These are phyloP conservation scores for Coilia nasus DNA, from an alignment of 2,797 vertebrate genomes.

Conservation along the genomic window DNA sequence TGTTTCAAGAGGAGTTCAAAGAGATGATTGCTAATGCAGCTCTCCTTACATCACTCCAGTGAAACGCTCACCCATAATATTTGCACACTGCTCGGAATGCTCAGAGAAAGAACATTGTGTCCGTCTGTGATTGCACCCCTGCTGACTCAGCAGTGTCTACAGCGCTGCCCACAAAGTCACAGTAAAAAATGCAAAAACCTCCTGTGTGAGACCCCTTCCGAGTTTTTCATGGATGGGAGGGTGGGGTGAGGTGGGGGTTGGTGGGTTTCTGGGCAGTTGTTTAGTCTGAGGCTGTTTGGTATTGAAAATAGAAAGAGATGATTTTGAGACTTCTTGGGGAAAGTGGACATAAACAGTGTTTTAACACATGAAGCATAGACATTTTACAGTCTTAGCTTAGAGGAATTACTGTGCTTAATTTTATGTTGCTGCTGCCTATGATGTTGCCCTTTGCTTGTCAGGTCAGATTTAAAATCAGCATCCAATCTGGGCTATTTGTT, in stretches of 20 bases:
- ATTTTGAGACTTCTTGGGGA: not conserved
- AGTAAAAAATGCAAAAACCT: not conserved
- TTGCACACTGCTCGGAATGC: conserved; percentile 26
- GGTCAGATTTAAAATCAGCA: not conserved
- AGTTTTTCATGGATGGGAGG: not conserved
- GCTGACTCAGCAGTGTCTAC: conserved; percentile 44
- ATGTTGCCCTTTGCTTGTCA: not conserved
- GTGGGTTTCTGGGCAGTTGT: not conserved
- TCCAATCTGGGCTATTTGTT: not conserved
- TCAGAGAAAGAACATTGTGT: conserved; percentile 36
- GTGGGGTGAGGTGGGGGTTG: too few relatives aligned
- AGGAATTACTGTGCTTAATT: not conserved
- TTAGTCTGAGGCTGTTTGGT: not conserved
- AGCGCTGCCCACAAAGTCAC: conserved; percentile 9
- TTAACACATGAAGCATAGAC: not conserved
- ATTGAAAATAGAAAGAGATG: too few relatives aligned
- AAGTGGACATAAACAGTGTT: not conserved
- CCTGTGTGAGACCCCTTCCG: not conserved
- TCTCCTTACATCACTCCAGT: conserved; percentile 47
- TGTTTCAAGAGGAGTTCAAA: not conserved
- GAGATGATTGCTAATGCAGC: conserved; percentile 46
- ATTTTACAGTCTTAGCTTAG: too few relatives aligned
- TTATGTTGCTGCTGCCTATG: not conserved
- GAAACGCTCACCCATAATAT: conserved; percentile 37
- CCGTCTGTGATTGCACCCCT: conserved; percentile 32